phyloP scores from a whole-genome alignment of 2,113 vertebrate species.

The Tamias sibiricus region DNA sequence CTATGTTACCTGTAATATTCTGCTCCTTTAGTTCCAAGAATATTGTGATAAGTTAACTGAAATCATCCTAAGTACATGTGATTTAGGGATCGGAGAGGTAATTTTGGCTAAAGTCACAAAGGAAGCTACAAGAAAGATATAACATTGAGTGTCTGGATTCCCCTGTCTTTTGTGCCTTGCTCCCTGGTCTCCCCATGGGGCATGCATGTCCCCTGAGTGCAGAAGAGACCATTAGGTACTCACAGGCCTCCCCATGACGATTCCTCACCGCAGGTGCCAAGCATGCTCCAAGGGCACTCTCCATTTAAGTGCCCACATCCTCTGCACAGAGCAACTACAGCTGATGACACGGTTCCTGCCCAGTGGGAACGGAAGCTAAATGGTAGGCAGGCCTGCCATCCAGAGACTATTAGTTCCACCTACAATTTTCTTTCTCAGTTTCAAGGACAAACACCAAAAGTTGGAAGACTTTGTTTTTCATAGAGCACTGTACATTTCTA shows the following conservation, averaged over 20 bases:
- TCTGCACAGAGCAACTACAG: neutral
- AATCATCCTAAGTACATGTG: neutral
- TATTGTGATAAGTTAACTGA: neutral
- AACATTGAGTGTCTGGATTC: neutral
- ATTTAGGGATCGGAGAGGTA: neutral
- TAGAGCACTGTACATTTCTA: neutral
- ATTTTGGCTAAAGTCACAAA: neutral
- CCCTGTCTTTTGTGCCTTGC: neutral
- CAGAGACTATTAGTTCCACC: slow-evolving; percentile 69
- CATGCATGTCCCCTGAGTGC: neutral
- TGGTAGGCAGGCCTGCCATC: slow-evolving; percentile 36
- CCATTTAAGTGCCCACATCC: neutral
- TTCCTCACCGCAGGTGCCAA: neutral
- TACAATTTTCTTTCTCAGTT: slow-evolving; percentile 68
- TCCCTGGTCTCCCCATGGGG: neutral
- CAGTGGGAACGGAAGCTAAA: slow-evolving; percentile 39
- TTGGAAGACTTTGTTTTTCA: slow-evolving; percentile 39
- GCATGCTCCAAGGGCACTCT: neutral
- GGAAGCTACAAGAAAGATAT: neutral
- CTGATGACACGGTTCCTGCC: slow-evolving; percentile 46
- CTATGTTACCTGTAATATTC: neutral
- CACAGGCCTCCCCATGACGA: neutral
- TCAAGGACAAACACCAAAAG: slow-evolving; percentile 71
- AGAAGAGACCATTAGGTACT: neutral
- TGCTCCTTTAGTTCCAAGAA: neutral